Conservation (phyloP, 2,888 invertebrate species). For the Drosophila mimetica region DNA sequence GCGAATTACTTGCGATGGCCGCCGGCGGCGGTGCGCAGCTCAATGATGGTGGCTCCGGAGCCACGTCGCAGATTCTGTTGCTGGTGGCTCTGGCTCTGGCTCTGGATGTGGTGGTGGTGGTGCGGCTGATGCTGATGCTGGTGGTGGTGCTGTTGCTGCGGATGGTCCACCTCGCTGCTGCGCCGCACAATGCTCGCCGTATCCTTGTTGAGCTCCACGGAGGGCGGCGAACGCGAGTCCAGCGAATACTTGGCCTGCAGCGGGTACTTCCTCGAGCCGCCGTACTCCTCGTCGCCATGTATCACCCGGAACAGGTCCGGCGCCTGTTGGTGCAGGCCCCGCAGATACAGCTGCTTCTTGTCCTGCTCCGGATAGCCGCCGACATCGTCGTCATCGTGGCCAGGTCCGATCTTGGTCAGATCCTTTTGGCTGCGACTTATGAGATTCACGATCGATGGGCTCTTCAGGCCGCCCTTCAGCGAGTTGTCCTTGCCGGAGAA, state of each 20-base stretch:
- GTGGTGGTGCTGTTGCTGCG: slow-evolving; percentile 14
- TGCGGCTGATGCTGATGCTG: slow-evolving; percentile 72
- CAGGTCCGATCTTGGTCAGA: slow-evolving; percentile 86
- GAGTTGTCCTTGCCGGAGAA: slow-evolving; percentile 84
- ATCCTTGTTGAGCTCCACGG: slow-evolving; percentile 83
- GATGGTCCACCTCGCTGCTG: slow-evolving; percentile 81
- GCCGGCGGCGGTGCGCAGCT: slow-evolving; percentile 84
- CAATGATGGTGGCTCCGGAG: slow-evolving; percentile 87
- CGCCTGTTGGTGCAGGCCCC: slow-evolving; percentile 89
- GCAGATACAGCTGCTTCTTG: slow-evolving; percentile 89
- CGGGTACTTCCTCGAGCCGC: slow-evolving; percentile 59
- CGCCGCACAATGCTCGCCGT: slow-evolving; percentile 86
- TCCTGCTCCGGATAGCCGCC: slow-evolving; percentile 75
- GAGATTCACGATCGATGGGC: slow-evolving; percentile 93
- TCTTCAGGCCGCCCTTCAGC: slow-evolving; percentile 86
- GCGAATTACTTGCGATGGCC: slow-evolving; percentile 59
- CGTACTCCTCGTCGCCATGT: slow-evolving; percentile 87
- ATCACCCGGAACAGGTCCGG: slow-evolving; percentile 90
- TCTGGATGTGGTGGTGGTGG: slow-evolving; percentile 74
- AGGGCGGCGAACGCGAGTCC: slow-evolving; percentile 83
- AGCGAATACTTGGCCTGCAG: slow-evolving; percentile 79
- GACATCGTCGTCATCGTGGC: slow-evolving; percentile 58
- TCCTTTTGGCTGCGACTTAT: slow-evolving; percentile 93
- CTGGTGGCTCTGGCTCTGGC: slow-evolving; percentile 43
- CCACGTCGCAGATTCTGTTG: slow-evolving; percentile 79